Evolutionary conservation across 2,797 vertebrate genomes (phyloP).

Genomic region (Pelochelys cantorii): DNA sequence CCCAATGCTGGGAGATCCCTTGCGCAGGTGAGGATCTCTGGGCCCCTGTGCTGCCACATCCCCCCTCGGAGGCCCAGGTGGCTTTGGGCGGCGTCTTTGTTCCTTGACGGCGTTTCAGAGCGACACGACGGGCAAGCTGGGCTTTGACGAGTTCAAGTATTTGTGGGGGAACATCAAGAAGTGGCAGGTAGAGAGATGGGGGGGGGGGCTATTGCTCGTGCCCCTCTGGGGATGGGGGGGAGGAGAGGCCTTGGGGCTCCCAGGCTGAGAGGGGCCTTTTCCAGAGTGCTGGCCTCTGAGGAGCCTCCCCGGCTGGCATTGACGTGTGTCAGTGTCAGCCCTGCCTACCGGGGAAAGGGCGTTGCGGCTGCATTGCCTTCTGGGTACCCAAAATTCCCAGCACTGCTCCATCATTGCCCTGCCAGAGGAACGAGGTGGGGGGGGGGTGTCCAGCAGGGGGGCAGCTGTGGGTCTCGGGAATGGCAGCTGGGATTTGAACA

Average conservation of each 20-base stretch:
- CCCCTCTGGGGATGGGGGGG: rapidly evolving
- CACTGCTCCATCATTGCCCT: not conserved
- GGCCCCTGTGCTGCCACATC: no score
- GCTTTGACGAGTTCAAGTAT: slow-evolving; percentile 93
- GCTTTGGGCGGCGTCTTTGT: not conserved
- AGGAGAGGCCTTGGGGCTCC: not conserved
- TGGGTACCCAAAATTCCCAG: not conserved
- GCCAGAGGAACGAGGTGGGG: no score
- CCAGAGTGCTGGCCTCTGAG: not conserved
- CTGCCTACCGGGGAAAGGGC: rapidly evolving
- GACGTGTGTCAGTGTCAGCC: not conserved
- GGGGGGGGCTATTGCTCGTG: not conserved
- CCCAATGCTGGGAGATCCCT: not conserved
- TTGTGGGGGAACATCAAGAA: slow-evolving; percentile 93
- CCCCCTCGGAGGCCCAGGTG: not conserved
- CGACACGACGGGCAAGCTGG: slow-evolving; percentile 91
- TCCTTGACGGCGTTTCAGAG: slow-evolving; percentile 84
- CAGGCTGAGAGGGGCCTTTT: not conserved
- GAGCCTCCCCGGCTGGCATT: not conserved
- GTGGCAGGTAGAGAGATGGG: slow-evolving; percentile 86
- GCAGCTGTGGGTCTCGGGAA: no score
- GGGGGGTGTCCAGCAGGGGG: no score
- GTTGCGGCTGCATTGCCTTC: not conserved
- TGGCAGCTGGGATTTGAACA: not conserved
- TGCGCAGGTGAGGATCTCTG: not conserved